A percentile compares a stretch with the other conserved stretches of the same genome.
Conservation (phyloP, 2,888 invertebrate genomes). For the Geophilus truncorum region DNA sequence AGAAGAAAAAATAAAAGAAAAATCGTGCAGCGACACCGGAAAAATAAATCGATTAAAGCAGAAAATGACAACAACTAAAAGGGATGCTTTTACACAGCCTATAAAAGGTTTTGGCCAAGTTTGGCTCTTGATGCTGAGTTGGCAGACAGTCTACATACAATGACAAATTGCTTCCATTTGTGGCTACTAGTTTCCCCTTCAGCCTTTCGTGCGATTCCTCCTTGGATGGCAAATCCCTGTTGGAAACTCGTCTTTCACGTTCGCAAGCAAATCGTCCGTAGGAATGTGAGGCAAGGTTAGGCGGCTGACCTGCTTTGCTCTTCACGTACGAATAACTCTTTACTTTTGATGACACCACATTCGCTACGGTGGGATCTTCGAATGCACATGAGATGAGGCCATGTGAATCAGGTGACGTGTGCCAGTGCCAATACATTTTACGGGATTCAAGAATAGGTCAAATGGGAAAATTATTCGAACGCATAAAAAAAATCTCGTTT, state of each 20-base stretch:
- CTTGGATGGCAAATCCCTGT: not conserved
- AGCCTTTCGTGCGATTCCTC: not conserved
- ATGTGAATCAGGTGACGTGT: not conserved
- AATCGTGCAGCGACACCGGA: not conserved
- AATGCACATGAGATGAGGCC: not conserved
- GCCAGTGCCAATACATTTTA: not conserved
- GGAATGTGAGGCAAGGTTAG: not conserved
- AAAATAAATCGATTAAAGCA: not conserved
- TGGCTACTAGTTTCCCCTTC: not conserved
- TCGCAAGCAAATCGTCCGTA: not conserved
- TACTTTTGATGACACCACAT: not conserved
- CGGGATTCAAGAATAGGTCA: not conserved
- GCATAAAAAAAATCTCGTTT: not conserved
- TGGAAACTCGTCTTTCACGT: not conserved
- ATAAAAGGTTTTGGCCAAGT: not conserved
- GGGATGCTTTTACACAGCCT: not conserved
- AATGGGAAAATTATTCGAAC: not conserved
- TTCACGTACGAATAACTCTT: not conserved
- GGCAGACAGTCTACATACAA: not conserved
- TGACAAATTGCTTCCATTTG: not conserved
- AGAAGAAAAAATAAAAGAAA: not conserved
- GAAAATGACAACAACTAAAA: not conserved
- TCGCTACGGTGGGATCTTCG: not conserved
- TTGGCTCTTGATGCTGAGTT: not conserved
- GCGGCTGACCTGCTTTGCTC: not conserved